Conservation (phyloP, 2,797 vertebrate genomes). For the Microctenopoma steveboyesi region DNA sequence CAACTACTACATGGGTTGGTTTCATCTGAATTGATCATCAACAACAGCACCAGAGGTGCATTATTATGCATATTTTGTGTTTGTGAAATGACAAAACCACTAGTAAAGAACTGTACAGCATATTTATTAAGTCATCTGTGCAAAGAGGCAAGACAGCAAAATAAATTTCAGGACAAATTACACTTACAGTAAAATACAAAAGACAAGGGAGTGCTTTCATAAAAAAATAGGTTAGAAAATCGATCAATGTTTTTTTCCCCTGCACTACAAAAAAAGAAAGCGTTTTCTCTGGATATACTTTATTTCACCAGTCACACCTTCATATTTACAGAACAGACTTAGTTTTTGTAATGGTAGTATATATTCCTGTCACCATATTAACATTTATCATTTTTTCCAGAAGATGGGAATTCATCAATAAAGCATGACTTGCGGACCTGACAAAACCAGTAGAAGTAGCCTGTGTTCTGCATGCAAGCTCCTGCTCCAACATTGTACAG, state of each 20-base stretch:
- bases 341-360: background rate
- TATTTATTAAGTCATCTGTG: slow-evolving; percentile 72
- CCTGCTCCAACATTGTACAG: slow-evolving; percentile 19
- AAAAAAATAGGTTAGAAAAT: slow-evolving; percentile 78
- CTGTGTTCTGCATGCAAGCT: slow-evolving; percentile 15
- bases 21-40: no score
- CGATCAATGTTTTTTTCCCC: slow-evolving; percentile 5
- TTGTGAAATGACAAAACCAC: slow-evolving; percentile 22
- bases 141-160: slow-evolving; percentile 43
- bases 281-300: slow-evolving; percentile 4
- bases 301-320: background rate
- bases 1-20: no score
- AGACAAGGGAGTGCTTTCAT: slow-evolving; percentile 30
- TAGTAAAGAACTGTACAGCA: slow-evolving; percentile 66
- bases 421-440: slow-evolving; percentile 24
- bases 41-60: no score
- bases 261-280: slow-evolving; percentile 29
- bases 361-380: slow-evolving; percentile 1
- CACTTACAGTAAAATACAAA: slow-evolving; percentile 42
- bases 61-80: no score
- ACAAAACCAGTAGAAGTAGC: slow-evolving; percentile 13
- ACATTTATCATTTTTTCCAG: slow-evolving; percentile 5
- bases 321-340: background rate
- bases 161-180: slow-evolving; percentile 45
- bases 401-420: background rate